Percentiles rank a stretch among this genome's conserved stretches.
Conservation (phyloP, 2,797 vertebrate species). For the Enteromius afrohamiltoni region DNA sequence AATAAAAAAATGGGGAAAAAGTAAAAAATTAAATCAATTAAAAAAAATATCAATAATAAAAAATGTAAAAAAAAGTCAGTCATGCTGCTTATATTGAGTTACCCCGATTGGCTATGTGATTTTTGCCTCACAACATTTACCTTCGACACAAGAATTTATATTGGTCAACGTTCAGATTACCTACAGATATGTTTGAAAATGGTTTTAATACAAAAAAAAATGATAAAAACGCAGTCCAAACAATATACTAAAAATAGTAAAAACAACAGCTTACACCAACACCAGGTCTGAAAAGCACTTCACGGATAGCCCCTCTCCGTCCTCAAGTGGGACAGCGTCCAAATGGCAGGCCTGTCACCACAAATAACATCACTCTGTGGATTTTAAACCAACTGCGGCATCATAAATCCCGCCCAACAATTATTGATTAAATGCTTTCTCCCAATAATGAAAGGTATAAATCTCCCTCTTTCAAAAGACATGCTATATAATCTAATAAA, state of each 20-base stretch:
- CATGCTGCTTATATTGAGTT: neutral
- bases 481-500: conserved; percentile 75
- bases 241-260: neutral
- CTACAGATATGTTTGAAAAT: neutral
- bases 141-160: too few species aligned
- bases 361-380: conserved; percentile 66
- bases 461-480: conserved; percentile 71
- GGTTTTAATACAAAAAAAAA: neutral
- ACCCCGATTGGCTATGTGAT: neutral
- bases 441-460: conserved; percentile 76
- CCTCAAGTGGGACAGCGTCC: conserved; percentile 50
- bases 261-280: neutral
- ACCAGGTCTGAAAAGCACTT: neutral
- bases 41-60: neutral
- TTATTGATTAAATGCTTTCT: conserved; percentile 80
- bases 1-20: too few species aligned
- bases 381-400: conserved; percentile 64
- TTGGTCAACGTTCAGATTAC: neutral
- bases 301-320: neutral
- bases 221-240: neutral
- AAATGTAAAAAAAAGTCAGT: neutral
- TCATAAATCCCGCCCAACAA: conserved; percentile 69
- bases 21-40: neutral
- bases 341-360: conserved; percentile 62
- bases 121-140: neutral